These are phyloP conservation scores for Phortica variegata DNA, from an alignment of 1,140 invertebrate species.

Conservation along the genomic window DNA sequence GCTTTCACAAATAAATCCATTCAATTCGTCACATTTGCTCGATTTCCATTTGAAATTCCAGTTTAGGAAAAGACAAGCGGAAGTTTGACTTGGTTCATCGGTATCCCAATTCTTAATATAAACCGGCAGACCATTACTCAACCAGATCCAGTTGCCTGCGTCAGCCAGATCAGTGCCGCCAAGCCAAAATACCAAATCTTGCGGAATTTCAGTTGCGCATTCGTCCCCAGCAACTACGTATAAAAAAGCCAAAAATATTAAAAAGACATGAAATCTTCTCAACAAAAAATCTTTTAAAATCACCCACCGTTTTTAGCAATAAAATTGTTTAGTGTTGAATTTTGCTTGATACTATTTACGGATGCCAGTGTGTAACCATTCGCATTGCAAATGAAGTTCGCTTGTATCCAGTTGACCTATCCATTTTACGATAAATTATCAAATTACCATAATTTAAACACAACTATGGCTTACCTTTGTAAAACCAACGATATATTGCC, in stretches of 20 bases:
- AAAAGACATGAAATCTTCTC: not conserved
- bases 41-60: constrained; percentile 20
- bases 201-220: constrained; percentile 2
- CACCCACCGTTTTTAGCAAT: constrained; percentile 15
- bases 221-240: constrained; percentile 1
- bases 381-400: constrained; percentile 24
- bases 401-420: constrained; percentile 29
- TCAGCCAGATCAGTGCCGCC: constrained; percentile 25
- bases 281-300: not conserved
- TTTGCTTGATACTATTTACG: constrained; percentile 16
- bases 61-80: constrained; percentile 21
- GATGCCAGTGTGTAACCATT: constrained; percentile 24
- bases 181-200: constrained; percentile 26
- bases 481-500: constrained; percentile 21
- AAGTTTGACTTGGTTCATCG: constrained; percentile 8
- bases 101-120: constrained; percentile 26
- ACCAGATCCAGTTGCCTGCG: constrained; percentile 24
- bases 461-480: constrained; percentile 13
- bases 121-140: constrained; percentile 22
- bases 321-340: constrained; percentile 15
- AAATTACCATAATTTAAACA: not conserved
- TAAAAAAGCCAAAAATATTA: not conserved
- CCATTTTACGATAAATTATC: not conserved
- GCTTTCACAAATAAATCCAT: constrained; percentile 30
- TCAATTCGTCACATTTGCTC: constrained; percentile 19